phyloP scores from a whole-genome alignment of 2,113 vertebrate species.

The Solea senegalensis region DNA sequence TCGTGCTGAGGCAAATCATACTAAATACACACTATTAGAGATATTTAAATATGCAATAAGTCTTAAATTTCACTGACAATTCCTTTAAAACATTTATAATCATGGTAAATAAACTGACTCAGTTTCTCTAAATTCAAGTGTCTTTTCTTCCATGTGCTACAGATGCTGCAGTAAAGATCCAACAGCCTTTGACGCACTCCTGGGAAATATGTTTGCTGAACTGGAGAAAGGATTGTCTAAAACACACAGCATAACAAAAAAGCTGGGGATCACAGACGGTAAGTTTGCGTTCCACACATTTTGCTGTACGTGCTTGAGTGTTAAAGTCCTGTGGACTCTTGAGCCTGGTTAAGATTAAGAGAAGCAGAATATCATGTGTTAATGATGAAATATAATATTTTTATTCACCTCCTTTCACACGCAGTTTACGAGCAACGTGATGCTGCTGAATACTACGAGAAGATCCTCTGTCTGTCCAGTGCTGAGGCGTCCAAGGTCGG shows the following conservation, averaged over 20 bases:
- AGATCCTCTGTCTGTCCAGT: constrained; percentile 59
- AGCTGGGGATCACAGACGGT: constrained; percentile 69
- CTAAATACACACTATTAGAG: too few relatives aligned
- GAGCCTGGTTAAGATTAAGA: background rate
- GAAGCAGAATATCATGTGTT: background rate
- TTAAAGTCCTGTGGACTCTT: background rate
- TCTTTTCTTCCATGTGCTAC: background rate
- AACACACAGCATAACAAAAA: constrained; percentile 30
- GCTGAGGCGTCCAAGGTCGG: constrained; percentile 59
- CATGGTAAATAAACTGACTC: too few relatives aligned
- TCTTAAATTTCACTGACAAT: too few relatives aligned
- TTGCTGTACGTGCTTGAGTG: background rate
- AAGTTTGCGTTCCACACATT: background rate
- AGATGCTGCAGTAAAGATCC: background rate
- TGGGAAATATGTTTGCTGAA: constrained; percentile 56
- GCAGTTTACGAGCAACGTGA: constrained; percentile 75
- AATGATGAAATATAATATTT: background rate
- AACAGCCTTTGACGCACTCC: constrained; percentile 27
- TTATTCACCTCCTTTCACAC: background rate
- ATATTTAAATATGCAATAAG: too few relatives aligned
- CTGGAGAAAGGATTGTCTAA: constrained; percentile 8
- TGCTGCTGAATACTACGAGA: constrained; percentile 78
- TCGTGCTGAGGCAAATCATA: too few relatives aligned
- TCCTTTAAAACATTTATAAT: too few relatives aligned
- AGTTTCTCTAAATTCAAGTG: too few relatives aligned